Base-by-base conservation (phyloP, 2,797 vertebrate species). In the Lagorchestes hirsutus region DNA sequence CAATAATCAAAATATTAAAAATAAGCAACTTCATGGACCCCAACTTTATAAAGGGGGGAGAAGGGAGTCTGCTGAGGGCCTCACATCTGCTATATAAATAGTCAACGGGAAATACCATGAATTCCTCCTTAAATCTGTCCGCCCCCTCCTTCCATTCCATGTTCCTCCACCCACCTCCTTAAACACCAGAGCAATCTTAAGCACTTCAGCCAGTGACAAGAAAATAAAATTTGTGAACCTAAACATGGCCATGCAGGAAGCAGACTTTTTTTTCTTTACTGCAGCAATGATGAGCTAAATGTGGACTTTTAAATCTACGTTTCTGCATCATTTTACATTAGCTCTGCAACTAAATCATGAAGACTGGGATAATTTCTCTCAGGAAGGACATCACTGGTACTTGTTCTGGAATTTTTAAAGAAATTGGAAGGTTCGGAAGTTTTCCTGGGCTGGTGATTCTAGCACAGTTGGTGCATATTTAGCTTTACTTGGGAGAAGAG, bases 221-320 rank as follows among this genome's bases (percentile, higher is more conserved):
- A 95, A 92, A 90, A 87, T 90, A 92, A 94, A 94, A 97, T 91
- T 82, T 87, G 54, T 93, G 96, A 74, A 55, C 82, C 90, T 93
- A n/a, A 74, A 91, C 58, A 29, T 94, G 93, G 90, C 58, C 46
- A 74, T 40, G 74, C 9, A 74, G 90, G 93, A 92, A 91, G 90
- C 57, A 46, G 93, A 27, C 0, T 0, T 1, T 27, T 27, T n/a
- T 29, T 18, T n/a, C 29, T 74, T 90, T 90, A 58, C 57, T 8
- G 16, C 5, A 28, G n/a, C 91, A 55, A 52, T 1, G 0, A 90
- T 93, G 57, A 40, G 14, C 55, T n/a, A 55, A 8, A 59, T 58
- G 62, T 3, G 27, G 55, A 55, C 4, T 5, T n/a, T 40, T 58
- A 18, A 82, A 0, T 46, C 4, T 34, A 56, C 2, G 12, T 40